A percentile compares a stretch with the other conserved stretches of the same genome.
Evolutionary conservation across 2,113 vertebrate genomes (phyloP).

Genomic region (Regulus satrapa): DNA sequence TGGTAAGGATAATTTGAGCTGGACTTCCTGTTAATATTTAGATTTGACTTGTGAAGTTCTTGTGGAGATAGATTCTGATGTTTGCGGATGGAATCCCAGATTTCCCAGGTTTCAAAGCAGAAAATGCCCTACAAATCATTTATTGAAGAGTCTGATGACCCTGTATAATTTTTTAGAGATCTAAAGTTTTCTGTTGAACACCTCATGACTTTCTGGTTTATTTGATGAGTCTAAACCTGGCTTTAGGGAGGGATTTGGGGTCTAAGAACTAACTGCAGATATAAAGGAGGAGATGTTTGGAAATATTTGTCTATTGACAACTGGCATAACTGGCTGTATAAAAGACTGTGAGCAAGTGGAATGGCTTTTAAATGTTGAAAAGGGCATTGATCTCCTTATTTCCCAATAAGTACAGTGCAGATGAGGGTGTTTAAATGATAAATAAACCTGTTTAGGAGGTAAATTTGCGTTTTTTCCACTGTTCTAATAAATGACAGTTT

Average conservation of each 20-base stretch:
- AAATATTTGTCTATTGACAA: not conserved
- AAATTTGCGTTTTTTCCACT: not conserved
- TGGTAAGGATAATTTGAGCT: not conserved
- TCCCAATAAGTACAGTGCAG: not conserved
- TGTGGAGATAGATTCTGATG: not conserved
- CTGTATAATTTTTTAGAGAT: not conserved
- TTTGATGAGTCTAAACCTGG: not conserved
- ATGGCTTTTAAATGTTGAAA: not conserved
- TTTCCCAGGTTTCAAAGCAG: not conserved
- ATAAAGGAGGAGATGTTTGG: not conserved
- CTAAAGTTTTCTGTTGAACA: not conserved
- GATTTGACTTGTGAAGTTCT: not conserved
- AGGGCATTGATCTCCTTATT: not conserved
- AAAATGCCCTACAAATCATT: not conserved
- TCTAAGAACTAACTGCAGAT: not conserved
- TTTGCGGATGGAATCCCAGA: not conserved
- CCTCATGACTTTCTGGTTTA: not conserved
- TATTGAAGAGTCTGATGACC: not conserved
- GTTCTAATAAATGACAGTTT: not conserved
- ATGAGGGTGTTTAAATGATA: not conserved
- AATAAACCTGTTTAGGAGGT: not conserved
- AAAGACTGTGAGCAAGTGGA: not conserved
- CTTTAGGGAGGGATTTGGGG: not conserved
- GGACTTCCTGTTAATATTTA: not conserved
- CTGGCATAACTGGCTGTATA: not conserved